These are phyloP conservation scores for Megathymus violae DNA, from an alignment of 1,140 invertebrate genomes.

Conservation along the genomic window DNA sequence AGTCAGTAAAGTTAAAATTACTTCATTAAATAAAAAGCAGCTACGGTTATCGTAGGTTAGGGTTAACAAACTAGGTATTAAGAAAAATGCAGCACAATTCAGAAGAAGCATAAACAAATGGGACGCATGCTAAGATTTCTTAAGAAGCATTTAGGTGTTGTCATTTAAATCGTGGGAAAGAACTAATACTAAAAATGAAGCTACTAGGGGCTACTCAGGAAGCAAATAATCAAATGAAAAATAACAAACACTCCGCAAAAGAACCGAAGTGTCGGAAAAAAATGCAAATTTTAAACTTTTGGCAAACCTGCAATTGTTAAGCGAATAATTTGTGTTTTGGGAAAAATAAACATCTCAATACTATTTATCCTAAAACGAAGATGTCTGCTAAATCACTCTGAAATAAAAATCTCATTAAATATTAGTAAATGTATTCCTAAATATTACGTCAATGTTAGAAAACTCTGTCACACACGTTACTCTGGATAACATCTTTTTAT, in stretches of 20 bases:
- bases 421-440: constrained; percentile 6
- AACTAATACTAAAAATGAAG: constrained; percentile 41
- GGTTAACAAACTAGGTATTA: constrained; percentile 8
- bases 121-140: constrained; percentile 50
- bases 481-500: too few species aligned
- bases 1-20: constrained; percentile 31
- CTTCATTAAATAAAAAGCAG: constrained; percentile 36
- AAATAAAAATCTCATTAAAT: constrained; percentile 40
- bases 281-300: constrained; percentile 83
- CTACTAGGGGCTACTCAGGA: constrained; percentile 51
- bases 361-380: constrained; percentile 39
- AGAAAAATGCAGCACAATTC: constrained; percentile 22
- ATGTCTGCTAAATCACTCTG: constrained; percentile 45
- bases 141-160: constrained; percentile 41
- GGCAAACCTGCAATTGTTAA: constrained; percentile 84
- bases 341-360: constrained; percentile 38
- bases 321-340: constrained; percentile 49
- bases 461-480: too few species aligned
- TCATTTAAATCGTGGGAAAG: constrained; percentile 20
- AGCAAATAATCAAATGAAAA: constrained; percentile 53
- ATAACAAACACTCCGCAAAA: constrained; percentile 59
- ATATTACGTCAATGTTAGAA: too few species aligned
- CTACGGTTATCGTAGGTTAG: constrained; percentile 17
- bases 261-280: constrained; percentile 74
- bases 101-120: constrained; percentile 39